Percentiles rank a stretch among this genome's conserved stretches.
Evolutionary conservation across 2,113 vertebrate genomes (phyloP).

Genomic region (Narcine bancroftii): DNA sequence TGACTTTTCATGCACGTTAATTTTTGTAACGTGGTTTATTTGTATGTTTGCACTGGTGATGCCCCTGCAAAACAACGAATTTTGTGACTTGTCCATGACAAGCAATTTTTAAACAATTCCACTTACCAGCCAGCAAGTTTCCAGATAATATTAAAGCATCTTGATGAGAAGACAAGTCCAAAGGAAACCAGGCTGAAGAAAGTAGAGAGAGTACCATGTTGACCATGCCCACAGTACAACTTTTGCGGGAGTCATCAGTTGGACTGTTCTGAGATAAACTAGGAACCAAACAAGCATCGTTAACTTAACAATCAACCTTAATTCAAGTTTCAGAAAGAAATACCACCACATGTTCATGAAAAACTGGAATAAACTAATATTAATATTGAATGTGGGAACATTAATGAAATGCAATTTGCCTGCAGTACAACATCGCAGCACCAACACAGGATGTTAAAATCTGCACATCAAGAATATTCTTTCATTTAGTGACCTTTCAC

Average conservation of each 20-base stretch:
- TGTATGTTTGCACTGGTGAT: no score
- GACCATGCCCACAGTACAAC: conserved; percentile 75
- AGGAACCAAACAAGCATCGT: conserved; percentile 37
- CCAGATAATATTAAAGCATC: conserved; percentile 82
- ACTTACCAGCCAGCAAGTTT: conserved; percentile 81
- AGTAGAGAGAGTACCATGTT: conserved; percentile 81
- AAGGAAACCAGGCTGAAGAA: conserved; percentile 87
- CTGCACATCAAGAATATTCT: not conserved
- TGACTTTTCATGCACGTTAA: no score
- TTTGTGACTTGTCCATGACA: no score
- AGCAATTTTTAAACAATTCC: not conserved
- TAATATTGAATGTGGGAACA: not conserved
- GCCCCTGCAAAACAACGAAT: no score
- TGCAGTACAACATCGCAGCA: not conserved
- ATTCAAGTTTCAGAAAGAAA: not conserved
- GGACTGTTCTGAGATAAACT: conserved; percentile 67
- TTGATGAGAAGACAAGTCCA: conserved; percentile 92
- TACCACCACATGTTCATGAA: not conserved
- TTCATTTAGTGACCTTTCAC: not conserved
- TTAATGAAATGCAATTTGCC: not conserved
- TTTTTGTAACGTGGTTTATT: no score
- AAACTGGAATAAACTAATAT: not conserved
- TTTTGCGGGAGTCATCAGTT: conserved; percentile 63
- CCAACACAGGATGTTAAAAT: not conserved
- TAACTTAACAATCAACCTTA: not conserved